Percentiles rank a stretch among this genome's conserved stretches.
These are phyloP conservation scores for Notamacropus eugenii DNA, from an alignment of 2,797 vertebrate species.

Conservation along the genomic window DNA sequence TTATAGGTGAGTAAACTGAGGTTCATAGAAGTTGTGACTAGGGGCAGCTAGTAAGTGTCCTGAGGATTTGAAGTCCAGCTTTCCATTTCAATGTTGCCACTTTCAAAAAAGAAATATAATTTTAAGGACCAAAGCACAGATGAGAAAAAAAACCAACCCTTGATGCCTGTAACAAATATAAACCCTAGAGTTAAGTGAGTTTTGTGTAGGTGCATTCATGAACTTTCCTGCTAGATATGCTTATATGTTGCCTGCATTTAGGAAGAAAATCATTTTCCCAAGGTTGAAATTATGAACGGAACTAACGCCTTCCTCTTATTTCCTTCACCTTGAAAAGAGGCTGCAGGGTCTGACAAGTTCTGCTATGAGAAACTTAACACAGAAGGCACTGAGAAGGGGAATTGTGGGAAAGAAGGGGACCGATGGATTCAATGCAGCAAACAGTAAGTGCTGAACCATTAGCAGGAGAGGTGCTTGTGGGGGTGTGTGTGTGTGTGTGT, in stretches of 20 bases:
- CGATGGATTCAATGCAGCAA: conserved; percentile 97
- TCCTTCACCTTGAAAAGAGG: conserved; percentile 85
- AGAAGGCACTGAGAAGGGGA: conserved; percentile 98
- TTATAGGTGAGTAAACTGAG: not conserved
- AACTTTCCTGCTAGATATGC: not conserved
- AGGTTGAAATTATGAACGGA: not conserved
- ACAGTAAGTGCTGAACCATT: conserved; percentile 89
- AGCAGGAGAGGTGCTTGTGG: rapidly evolving
- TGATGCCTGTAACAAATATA: not conserved
- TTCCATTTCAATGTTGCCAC: not conserved
- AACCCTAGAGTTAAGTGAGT: not conserved
- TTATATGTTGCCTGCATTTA: not conserved
- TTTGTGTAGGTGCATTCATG: not conserved
- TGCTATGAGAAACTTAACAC: conserved; percentile 99
- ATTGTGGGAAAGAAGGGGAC: conserved; percentile 96
- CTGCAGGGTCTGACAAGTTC: conserved; percentile 95
- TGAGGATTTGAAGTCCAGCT: not conserved
- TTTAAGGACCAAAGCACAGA: not conserved
- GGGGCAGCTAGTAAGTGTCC: not conserved
- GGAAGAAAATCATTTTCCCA: conserved; percentile 6
- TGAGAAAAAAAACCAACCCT: not conserved
- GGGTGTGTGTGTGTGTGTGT: not conserved
- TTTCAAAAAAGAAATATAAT: not conserved
- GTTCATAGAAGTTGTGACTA: not conserved
- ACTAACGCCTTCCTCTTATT: conserved; percentile 53